Evolutionary conservation across 37 sponge, comb jelly and placozoan genomes (phyloP).

Genomic region (Corticium candelabrum): DNA sequence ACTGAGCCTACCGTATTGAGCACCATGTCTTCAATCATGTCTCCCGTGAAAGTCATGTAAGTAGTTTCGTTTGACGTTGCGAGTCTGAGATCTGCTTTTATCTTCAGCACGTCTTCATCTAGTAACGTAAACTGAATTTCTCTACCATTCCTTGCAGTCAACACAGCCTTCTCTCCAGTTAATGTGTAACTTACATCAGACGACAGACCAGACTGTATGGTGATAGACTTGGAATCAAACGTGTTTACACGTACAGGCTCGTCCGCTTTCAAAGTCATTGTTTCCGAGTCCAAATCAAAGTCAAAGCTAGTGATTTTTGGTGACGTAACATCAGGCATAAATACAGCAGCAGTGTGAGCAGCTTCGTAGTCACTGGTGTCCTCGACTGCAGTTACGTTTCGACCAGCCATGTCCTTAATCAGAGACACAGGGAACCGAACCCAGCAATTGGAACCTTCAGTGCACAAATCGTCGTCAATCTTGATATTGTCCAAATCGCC

Average conservation of each 20-base stretch:
- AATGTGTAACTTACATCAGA: slow-evolving; percentile 14
- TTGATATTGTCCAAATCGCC: slow-evolving; percentile 67
- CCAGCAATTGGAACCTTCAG: slow-evolving; percentile 41
- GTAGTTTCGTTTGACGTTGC: slow-evolving; percentile 43
- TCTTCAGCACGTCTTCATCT: slow-evolving; percentile 27
- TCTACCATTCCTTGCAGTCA: slow-evolving; percentile 20
- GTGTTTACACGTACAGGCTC: slow-evolving; percentile 49
- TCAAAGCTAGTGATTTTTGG: slow-evolving; percentile 61
- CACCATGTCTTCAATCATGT: slow-evolving; percentile 33
- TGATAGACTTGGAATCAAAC: slow-evolving; percentile 21
- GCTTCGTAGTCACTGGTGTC: neutral
- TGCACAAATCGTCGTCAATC: slow-evolving; percentile 33
- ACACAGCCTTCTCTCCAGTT: slow-evolving; percentile 13
- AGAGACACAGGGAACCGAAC: slow-evolving; percentile 37
- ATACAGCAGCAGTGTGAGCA: neutral
- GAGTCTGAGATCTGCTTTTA: slow-evolving; percentile 38
- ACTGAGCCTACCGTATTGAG: neutral
- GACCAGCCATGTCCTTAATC: slow-evolving; percentile 59
- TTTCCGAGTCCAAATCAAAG: slow-evolving; percentile 51
- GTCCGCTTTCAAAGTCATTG: slow-evolving; percentile 50
- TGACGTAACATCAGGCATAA: slow-evolving; percentile 32
- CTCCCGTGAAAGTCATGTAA: slow-evolving; percentile 40
- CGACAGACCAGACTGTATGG: slow-evolving; percentile 35
- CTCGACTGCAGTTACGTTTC: slow-evolving; percentile 1
- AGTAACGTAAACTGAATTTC: slow-evolving; percentile 25